phyloP scores from a whole-genome alignment of 2,888 invertebrate genomes.

The Arrhopalites spinosus region DNA sequence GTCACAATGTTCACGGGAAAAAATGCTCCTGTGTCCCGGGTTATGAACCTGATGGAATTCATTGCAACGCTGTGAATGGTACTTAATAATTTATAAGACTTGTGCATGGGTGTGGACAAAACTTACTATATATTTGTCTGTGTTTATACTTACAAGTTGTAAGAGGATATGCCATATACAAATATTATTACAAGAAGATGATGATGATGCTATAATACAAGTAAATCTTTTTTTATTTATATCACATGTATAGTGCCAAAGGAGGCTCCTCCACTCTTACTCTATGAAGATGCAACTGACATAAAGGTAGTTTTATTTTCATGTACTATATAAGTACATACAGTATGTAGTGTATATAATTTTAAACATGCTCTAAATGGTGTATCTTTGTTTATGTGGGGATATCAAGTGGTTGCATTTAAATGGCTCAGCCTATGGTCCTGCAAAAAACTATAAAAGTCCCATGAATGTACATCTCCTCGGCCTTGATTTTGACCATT shows the following conservation, averaged over 20 bases:
- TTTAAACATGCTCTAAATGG: slow-evolving; percentile 60
- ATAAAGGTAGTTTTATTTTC: too few species aligned
- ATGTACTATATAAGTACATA: too few species aligned
- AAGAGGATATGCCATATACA: too few species aligned
- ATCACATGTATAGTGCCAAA: slow-evolving; percentile 69
- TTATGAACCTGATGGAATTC: slow-evolving; percentile 64
- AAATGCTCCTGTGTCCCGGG: slow-evolving; percentile 78
- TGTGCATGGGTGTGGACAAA: too few species aligned
- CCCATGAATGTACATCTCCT: slow-evolving; percentile 35
- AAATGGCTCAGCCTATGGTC: slow-evolving; percentile 61
- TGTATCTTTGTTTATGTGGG: too few species aligned
- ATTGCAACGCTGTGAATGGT: slow-evolving; percentile 75
- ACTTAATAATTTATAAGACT: background rate
- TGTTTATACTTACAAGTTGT: too few species aligned
- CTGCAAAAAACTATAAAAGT: slow-evolving; percentile 38
- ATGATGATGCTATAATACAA: too few species aligned
- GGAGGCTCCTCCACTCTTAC: slow-evolving; percentile 68
- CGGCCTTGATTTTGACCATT: slow-evolving; percentile 69
- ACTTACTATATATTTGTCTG: too few species aligned
- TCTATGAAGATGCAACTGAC: slow-evolving; percentile 69
- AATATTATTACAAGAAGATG: too few species aligned
- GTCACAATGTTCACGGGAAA: slow-evolving; percentile 70
- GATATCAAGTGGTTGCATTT: slow-evolving; percentile 69
- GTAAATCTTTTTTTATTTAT: too few species aligned
- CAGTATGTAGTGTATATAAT: too few species aligned